Base-by-base conservation (phyloP, 2,888 invertebrate genomes). In the Malthinus flaveolus region DNA sequence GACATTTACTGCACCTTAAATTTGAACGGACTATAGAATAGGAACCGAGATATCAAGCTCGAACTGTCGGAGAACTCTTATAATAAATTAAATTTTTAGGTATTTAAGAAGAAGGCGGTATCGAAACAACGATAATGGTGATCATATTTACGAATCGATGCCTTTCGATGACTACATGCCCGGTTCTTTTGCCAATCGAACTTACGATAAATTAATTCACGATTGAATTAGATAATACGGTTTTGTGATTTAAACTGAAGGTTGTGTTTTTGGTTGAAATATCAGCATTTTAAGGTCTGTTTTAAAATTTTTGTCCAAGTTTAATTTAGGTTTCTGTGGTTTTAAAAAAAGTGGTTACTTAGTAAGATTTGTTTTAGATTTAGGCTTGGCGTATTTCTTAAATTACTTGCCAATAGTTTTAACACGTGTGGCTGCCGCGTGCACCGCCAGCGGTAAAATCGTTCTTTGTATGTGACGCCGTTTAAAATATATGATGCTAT, bases 71-170 rank as follows among this genome's bases (percentile, higher is more conserved):
- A n/a, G n/a, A n/a, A n/a, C n/a, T 33, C 9, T 7, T 33, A 3
- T 10, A 35, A 35, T 11, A 7, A 35, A 35, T 10, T 10, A 35
- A 35, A 35, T 35, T 35, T 35, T 3, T 35, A 11, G 11, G 42
- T 10, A 50, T 32, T 35, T 55, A n/a, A 46, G 12, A 37, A 23
- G 23, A 23, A 23, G 23, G 5, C 23, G 11, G 32, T 31, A 31
- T 7, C 31, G 32, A 32, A 10, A 9, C 8, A 64, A 62, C 11
- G 68, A 66, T 37, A 54, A 65, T 23, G 64, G 61, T 7, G 73
- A 72, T 49, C 74, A 74, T 46, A 70, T 70, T 44, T 77, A 77
- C 58, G 76, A 76, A 69, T 67, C 74, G 7, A 65, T 77, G 56
- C 75, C 76, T 3, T 76, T 76, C 62, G 76, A 77, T 53, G 75